phyloP scores from a whole-genome alignment of 2,797 vertebrate species.

The Acanthiza pusilla region DNA sequence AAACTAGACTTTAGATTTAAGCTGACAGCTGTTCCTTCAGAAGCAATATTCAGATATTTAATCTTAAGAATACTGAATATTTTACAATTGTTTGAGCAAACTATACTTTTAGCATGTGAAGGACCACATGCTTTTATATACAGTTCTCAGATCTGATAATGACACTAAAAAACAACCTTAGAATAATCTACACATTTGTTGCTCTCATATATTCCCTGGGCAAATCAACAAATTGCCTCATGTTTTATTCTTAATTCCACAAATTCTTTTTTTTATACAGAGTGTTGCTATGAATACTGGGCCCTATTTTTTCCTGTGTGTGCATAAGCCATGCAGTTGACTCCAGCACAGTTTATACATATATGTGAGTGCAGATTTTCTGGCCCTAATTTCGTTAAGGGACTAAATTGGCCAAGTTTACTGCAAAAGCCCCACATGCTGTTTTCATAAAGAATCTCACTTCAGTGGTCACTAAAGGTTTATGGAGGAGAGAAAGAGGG shows the following conservation, averaged over 20 bases:
- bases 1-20: conserved; percentile 87
- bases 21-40: conserved; percentile 83
- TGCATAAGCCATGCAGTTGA: neutral
- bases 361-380: neutral
- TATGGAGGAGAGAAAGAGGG: neutral
- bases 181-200: conserved; percentile 40
- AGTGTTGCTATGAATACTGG: neutral
- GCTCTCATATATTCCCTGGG: neutral
- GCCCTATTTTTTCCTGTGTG: neutral
- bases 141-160: conserved; percentile 32
- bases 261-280: conserved; percentile 1
- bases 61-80: conserved; percentile 73
- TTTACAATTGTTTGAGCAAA: conserved; percentile 69
- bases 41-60: conserved; percentile 80
- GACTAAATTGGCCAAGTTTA: neutral
- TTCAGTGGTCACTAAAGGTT: neutral
- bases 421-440: neutral
- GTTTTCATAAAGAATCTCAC: neutral
- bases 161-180: conserved; percentile 32
- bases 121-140: conserved; percentile 1
- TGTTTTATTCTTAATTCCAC: conserved; percentile 61
- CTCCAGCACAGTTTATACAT: neutral
- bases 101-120: conserved; percentile 46
- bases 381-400: neutral
- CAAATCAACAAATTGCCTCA: conserved; percentile 57